Evolutionary conservation across 1,140 invertebrate genomes (phyloP).

Genomic region (Eriocheir sinensis): DNA sequence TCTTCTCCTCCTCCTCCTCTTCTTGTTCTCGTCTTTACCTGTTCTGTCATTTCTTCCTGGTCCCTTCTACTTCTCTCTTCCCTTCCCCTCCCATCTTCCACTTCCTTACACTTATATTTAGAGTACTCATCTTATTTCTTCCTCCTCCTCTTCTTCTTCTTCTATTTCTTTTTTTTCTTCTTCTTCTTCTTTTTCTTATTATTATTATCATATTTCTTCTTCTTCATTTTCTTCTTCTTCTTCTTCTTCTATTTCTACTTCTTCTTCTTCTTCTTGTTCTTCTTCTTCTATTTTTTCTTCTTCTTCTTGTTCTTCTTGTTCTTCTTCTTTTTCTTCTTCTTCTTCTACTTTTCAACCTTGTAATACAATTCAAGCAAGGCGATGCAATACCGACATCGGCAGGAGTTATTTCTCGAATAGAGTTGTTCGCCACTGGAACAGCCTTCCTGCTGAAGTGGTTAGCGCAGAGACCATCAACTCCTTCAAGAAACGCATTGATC

Average conservation of each 20-base stretch:
- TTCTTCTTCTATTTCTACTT: background rate
- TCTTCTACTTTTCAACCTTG: background rate
- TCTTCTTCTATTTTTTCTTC: background rate
- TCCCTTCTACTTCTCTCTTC: background rate
- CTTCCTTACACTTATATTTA: background rate
- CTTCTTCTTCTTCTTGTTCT: too few species aligned
- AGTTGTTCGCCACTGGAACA: too few species aligned
- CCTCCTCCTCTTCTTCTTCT: background rate
- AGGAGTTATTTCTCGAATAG: too few species aligned
- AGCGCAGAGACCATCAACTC: too few species aligned
- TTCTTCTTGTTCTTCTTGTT: background rate
- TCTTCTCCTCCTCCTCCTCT: background rate
- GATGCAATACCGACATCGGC: too few species aligned
- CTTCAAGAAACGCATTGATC: too few species aligned
- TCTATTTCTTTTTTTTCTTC: background rate
- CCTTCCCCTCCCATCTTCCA: background rate
- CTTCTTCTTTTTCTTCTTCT: background rate
- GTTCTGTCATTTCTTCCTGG: background rate
- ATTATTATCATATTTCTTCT: background rate
- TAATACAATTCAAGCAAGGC: too few species aligned
- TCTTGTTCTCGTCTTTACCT: too few species aligned
- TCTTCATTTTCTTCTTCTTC: background rate
- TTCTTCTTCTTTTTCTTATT: background rate
- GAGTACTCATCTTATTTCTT: too few species aligned
- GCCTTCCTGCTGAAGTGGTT: too few species aligned